Conservation (phyloP, 2,888 invertebrate species). For the Leptopterna dolabrata region DNA sequence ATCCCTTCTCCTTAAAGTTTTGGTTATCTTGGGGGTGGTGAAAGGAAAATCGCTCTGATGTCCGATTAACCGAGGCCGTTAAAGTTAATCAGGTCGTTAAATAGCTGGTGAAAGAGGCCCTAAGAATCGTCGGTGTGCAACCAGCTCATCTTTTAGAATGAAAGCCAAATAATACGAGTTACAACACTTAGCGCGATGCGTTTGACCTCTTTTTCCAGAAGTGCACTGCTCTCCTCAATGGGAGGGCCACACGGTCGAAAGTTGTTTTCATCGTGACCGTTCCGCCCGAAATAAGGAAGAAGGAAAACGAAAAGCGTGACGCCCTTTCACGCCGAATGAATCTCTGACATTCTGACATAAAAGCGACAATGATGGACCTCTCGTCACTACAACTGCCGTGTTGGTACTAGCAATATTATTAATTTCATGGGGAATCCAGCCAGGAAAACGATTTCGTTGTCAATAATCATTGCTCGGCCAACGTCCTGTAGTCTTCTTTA, state of each 20-base stretch:
- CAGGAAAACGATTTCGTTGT: not conserved
- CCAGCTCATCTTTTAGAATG: no score
- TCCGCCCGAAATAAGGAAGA: slow-evolving; percentile 46
- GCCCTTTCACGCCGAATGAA: not conserved
- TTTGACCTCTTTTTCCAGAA: not conserved
- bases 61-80: no score
- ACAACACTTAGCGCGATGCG: no score
- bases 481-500: no score
- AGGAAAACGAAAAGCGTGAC: slow-evolving; percentile 48
- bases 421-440: not conserved
- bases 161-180: no score
- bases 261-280: slow-evolving; percentile 47
- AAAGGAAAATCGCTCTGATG: no score
- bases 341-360: not conserved
- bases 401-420: not conserved
- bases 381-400: not conserved
- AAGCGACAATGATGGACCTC: not conserved
- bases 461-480: no score
- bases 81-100: no score
- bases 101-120: no score
- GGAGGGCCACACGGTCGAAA: slow-evolving; percentile 2
- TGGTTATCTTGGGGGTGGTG: no score
- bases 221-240: not conserved
- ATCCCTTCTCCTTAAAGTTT: no score
- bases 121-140: no score